Evolutionary conservation across 2,888 invertebrate species (phyloP), one percentile per base, ranked within the genome.

Genomic region (Chrysolina haemoptera): DNA sequence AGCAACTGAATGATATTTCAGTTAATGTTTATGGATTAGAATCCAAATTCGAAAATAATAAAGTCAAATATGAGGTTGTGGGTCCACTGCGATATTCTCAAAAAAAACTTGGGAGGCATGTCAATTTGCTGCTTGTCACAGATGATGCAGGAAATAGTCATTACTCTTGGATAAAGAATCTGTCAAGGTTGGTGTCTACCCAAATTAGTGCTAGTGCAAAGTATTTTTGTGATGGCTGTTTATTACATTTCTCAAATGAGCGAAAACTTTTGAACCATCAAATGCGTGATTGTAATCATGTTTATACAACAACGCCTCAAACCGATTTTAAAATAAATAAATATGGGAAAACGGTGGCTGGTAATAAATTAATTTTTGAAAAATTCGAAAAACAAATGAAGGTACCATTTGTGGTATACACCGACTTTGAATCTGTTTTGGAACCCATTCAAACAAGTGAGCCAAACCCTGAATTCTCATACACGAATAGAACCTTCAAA

Each of bases 381-480:
- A 77, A 74, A 55, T 76, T 76, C 68, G 75, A 74, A 77, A n/a
- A 72, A 46, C 71, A 74, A 59, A 67, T 73, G 72, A 66, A 48
- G 71, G 74, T 76, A 59, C 74, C 76, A 35, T 80, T 71, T 75
- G 76, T 79, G 43, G 73, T 79, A 59, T 77, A 79, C 71, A 73
- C 76, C 1, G 78, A 79, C 68, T 79, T 80, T 74, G 78, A 79
- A 74, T 79, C 73, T 48, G 62, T 78, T 69, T 46, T 77, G 62
- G 76, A 76, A 71, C 76, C 73, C 62, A 50, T 73, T 55, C 68
- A 70, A 40, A 74, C 62, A 53, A 71, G 73, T 68, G 71, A 74
- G 71, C 75, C 72, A 63, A 50, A 76, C 71, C 72, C 71, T 3
- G 27, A 27, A 27, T 27, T 27, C 27, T 27, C 27, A 27, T 27